Percentiles rank a stretch among this genome's conserved stretches.
Conservation (phyloP, 2,797 vertebrate genomes). For the Sebastes hopkinsi region DNA sequence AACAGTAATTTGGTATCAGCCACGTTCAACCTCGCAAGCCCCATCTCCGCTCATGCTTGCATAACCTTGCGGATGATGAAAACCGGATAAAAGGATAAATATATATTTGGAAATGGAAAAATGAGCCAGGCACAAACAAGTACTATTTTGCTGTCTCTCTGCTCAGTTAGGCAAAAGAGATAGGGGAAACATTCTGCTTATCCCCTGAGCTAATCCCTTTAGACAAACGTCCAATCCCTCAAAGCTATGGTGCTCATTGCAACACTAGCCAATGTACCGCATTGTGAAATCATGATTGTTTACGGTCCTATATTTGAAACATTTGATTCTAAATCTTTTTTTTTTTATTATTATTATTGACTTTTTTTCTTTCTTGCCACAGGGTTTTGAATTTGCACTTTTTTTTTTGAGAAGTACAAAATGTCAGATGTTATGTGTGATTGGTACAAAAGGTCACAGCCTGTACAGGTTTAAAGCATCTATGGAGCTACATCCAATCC, state of each 20-base stretch:
- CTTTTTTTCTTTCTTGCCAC: not conserved
- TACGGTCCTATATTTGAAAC: constrained; percentile 35
- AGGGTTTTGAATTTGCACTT: not conserved
- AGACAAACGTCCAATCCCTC: constrained; percentile 70
- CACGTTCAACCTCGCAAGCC: constrained; percentile 33
- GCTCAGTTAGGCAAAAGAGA: constrained; percentile 64
- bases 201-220: constrained; percentile 75
- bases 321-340: not conserved
- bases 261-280: constrained; percentile 39
- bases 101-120: constrained; percentile 62
- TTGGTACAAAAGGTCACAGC: constrained; percentile 27
- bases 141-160: constrained; percentile 52
- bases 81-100: constrained; percentile 65
- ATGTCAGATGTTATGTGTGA: constrained; percentile 22
- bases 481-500: not conserved
- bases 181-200: constrained; percentile 68
- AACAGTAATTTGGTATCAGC: constrained; percentile 61
- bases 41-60: constrained; percentile 42
- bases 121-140: constrained; percentile 65
- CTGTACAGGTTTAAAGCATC: not conserved
- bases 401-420: not conserved
- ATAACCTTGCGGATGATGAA: constrained; percentile 65
- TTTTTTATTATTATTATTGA: not conserved
- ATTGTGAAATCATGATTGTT: constrained; percentile 48
- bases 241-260: constrained; percentile 57